Base-by-base conservation (phyloP, 2,888 invertebrate species). In the Patella caerulea region DNA sequence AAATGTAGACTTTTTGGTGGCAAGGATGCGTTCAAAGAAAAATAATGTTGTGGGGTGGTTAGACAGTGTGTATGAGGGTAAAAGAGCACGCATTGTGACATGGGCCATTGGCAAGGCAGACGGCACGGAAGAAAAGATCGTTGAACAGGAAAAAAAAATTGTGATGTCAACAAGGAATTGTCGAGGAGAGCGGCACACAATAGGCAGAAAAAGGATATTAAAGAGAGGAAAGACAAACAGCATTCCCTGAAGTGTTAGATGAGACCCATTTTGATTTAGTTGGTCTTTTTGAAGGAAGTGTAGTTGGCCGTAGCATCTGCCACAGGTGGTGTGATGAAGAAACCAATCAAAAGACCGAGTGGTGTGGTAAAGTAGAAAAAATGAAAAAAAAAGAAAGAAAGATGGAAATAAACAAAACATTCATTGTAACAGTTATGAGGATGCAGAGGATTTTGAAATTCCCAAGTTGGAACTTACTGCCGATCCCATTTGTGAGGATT, bases 1-100 rank as follows among this genome's bases (percentile, higher is more conserved):
- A 1, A 79, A 77, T 52, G 15, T 81, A 14, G 72, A 76, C 53
- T 80, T 75, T 52, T 56, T 81, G 70, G 74, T 78, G 34, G 74
- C 73, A 19, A 72, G 56, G 52, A 75, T 80, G 75, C 65, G 81
- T 0, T 70, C 78, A 19, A 17, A 45, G n/a, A 77, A 70, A 53
- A 52, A 59, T 19, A 54, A 76, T 45, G 45, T 29, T 73, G 76
- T 34, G 12, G 45, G n/a, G 73, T 59, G n/a, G 17, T 59, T 59
- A n/a, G 59, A 59, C 5, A 17, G 59, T n/a, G 17, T 59, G 4
- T 59, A 59, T 9, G n/a, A 59, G 9, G 59, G 9, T 15, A 59
- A 79, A 53, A 79, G 78, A n/a, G 55, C 59, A 0, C 15, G 19
- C n/a, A 55, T 74, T 24, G n/a, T 79, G 29, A 72, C 15, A 24